Evolutionary conservation across 1,140 invertebrate species (phyloP).

Genomic region (Tetragnatha versicolor): DNA sequence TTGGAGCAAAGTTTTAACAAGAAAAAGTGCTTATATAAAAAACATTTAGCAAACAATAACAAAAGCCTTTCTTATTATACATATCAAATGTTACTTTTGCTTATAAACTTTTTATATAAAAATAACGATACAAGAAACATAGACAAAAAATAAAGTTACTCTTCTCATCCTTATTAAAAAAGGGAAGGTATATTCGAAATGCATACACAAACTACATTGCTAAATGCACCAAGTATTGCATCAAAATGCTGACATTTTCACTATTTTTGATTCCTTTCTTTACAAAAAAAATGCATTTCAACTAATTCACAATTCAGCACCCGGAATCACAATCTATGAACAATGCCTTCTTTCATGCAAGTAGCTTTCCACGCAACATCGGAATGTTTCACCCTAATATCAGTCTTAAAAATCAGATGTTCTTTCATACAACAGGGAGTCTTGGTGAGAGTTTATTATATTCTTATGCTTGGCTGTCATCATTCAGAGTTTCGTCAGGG

Average conservation of each 20-base stretch:
- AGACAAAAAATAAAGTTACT: slow-evolving; percentile 47
- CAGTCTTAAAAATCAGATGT: too few species aligned
- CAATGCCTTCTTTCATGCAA: background rate
- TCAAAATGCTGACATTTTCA: slow-evolving; percentile 1
- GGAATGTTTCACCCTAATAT: too few species aligned
- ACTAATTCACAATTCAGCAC: slow-evolving; percentile 27
- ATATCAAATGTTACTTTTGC: slow-evolving; percentile 35
- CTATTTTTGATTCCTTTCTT: background rate
- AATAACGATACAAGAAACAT: slow-evolving; percentile 52
- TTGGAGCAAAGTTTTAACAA: slow-evolving; percentile 32
- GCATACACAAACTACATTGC: slow-evolving; percentile 13
- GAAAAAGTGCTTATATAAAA: slow-evolving; percentile 40
- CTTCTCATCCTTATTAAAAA: slow-evolving; percentile 5
- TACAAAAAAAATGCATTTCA: background rate
- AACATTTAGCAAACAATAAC: slow-evolving; percentile 52
- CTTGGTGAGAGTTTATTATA: too few species aligned
- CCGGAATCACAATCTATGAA: background rate
- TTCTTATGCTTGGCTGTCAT: slow-evolving; percentile 57
- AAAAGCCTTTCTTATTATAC: slow-evolving; percentile 40
- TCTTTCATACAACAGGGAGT: too few species aligned
- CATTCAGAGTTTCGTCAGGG: slow-evolving; percentile 57
- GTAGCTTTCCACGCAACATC: too few species aligned
- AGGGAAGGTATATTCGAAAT: slow-evolving; percentile 5
- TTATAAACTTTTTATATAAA: slow-evolving; percentile 54
- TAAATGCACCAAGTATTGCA: slow-evolving; percentile 24